Evolutionary conservation across 2,888 invertebrate genomes (phyloP).

Genomic region (Bhutanitis thaidina): DNA sequence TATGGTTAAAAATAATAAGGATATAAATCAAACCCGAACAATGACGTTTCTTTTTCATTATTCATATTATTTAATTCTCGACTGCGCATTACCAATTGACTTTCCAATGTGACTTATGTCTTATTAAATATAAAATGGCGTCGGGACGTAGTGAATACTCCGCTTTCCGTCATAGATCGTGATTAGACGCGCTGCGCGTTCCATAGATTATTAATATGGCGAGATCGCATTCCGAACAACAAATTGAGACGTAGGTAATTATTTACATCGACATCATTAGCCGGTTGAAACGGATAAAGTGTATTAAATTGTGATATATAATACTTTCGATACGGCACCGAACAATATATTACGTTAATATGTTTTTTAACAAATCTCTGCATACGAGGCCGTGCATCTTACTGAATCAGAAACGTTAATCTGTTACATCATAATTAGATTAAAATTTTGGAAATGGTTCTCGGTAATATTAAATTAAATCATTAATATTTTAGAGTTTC

Average conservation of each 20-base stretch:
- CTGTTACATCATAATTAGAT: conserved; percentile 12
- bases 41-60: too few species aligned
- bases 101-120: too few species aligned
- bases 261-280: conserved; percentile 48
- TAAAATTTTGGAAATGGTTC: conserved; percentile 21
- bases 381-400: conserved; percentile 6
- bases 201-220: too few species aligned
- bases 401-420: conserved; percentile 2
- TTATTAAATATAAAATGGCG: conserved; percentile 11
- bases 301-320: conserved; percentile 16
- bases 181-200: conserved; percentile 48
- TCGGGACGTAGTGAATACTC: conserved; percentile 12
- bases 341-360: conserved; percentile 10
- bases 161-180: conserved; percentile 40
- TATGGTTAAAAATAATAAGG: too few species aligned
- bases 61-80: too few species aligned
- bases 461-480: conserved; percentile 24
- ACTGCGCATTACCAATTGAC: too few species aligned
- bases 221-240: conserved; percentile 35
- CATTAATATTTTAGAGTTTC: conserved; percentile 12
- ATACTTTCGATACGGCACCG: conserved; percentile 5
- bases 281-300: conserved; percentile 29
- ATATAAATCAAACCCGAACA: too few species aligned
- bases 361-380: conserved; percentile 10
- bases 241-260: conserved; percentile 57